These are phyloP conservation scores for Dipus sagitta DNA, from an alignment of 2,797 vertebrate species.

Conservation along the genomic window DNA sequence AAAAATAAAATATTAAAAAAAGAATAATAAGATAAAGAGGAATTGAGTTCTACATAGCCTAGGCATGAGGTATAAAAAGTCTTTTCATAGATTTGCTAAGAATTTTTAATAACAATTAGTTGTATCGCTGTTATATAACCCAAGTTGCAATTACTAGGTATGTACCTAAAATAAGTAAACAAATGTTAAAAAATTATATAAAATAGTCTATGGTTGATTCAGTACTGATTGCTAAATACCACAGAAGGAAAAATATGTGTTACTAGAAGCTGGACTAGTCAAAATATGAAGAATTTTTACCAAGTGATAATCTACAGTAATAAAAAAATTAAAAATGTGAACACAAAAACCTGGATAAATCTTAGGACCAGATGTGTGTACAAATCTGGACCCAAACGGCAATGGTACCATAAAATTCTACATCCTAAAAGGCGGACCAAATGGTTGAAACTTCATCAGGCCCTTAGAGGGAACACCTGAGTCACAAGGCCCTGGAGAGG, in stretches of 20 bases:
- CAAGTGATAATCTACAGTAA: neutral
- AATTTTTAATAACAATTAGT: neutral
- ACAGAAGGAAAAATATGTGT: neutral
- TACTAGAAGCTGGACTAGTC: neutral
- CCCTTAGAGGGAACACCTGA: no score
- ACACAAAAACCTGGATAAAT: neutral
- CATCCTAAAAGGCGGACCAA: no score
- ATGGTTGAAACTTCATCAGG: no score
- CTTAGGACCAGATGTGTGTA: neutral
- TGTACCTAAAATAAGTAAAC: neutral
- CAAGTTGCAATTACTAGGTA: neutral
- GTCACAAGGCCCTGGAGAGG: no score
- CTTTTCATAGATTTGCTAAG: neutral
- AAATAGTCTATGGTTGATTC: neutral
- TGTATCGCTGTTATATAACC: neutral
- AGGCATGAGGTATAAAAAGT: neutral
- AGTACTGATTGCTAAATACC: neutral
- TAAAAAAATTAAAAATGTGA: neutral
- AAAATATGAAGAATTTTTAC: neutral
- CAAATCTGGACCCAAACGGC: no score
- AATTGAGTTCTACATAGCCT: neutral
- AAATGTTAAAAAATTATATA: neutral
- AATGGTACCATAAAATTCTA: no score
- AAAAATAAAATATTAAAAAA: neutral
- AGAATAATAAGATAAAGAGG: neutral